These are phyloP conservation scores for Isichthys henryi DNA, from an alignment of 2,113 vertebrate genomes.

Conservation along the genomic window DNA sequence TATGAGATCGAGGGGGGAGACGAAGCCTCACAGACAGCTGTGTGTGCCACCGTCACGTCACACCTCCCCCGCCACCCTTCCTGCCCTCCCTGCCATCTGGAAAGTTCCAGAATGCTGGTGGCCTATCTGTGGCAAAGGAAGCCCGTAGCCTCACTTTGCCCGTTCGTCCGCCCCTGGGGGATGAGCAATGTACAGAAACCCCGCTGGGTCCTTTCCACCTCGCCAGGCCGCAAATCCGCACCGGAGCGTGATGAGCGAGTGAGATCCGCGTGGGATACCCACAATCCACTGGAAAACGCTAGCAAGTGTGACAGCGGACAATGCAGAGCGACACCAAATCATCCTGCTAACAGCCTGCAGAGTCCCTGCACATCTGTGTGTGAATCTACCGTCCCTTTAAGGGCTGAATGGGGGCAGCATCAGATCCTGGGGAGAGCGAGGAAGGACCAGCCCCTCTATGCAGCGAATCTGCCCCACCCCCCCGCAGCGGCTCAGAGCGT, in stretches of 20 bases:
- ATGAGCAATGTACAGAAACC: not conserved
- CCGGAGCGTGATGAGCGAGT: not conserved
- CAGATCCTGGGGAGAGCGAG: not conserved
- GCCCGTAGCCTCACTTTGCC: not conserved
- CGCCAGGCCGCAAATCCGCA: not conserved
- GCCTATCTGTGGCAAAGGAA: not conserved
- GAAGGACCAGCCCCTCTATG: not conserved
- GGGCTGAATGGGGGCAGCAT: no score
- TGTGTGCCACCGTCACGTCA: not conserved
- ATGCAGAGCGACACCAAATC: not conserved
- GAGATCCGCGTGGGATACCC: not conserved
- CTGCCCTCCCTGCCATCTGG: constrained; percentile 5
- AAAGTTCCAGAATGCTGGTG: not conserved
- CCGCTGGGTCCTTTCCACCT: not conserved
- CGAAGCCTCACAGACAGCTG: not conserved
- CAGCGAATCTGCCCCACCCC: not conserved
- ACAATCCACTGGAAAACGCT: not conserved
- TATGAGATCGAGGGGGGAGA: not conserved
- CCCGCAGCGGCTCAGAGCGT: not conserved
- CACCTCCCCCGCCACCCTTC: not conserved
- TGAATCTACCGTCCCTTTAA: not conserved
- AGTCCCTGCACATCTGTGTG: not conserved
- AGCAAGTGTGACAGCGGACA: not conserved
- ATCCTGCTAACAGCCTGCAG: not conserved
- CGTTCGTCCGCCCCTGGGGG: not conserved